Conservation (phyloP, 2,113 vertebrate species). For the Heloderma charlesbogerti region DNA sequence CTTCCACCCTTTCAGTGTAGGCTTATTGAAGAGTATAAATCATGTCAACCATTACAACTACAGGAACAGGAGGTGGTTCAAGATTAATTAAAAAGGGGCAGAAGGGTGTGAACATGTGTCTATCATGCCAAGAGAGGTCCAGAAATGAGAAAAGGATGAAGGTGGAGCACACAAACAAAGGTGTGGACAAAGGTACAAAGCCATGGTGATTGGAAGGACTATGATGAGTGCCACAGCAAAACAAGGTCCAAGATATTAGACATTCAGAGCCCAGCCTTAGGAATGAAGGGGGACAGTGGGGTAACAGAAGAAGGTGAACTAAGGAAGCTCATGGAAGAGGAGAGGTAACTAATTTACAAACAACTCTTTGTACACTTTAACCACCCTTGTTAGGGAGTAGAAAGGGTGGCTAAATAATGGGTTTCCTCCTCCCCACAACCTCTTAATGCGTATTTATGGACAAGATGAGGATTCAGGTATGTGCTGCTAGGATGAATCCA, state of each 20-base stretch:
- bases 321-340: not conserved
- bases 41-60: not conserved
- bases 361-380: not conserved
- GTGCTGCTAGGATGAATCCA: not conserved
- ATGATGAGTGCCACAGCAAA: not conserved
- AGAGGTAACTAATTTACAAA: not conserved
- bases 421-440: not conserved
- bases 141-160: not conserved
- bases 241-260: not conserved
- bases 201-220: not conserved
- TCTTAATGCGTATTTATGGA: not conserved
- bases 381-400: not conserved
- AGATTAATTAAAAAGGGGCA: slow-evolving; percentile 17
- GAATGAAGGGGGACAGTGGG: not conserved
- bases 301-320: not conserved
- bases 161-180: not conserved
- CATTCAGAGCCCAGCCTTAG: not conserved
- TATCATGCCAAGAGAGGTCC: not conserved
- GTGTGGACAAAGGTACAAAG: not conserved
- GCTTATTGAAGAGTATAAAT: not conserved
- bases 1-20: not conserved
- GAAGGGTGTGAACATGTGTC: not conserved
- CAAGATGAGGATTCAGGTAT: not conserved
- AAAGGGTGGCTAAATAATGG: not conserved
- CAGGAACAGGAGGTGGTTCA: not conserved